Evolutionary conservation across 2,113 vertebrate genomes (phyloP), one percentile per base, ranked within the genome.

Genomic region (Antechinus flavipes): DNA sequence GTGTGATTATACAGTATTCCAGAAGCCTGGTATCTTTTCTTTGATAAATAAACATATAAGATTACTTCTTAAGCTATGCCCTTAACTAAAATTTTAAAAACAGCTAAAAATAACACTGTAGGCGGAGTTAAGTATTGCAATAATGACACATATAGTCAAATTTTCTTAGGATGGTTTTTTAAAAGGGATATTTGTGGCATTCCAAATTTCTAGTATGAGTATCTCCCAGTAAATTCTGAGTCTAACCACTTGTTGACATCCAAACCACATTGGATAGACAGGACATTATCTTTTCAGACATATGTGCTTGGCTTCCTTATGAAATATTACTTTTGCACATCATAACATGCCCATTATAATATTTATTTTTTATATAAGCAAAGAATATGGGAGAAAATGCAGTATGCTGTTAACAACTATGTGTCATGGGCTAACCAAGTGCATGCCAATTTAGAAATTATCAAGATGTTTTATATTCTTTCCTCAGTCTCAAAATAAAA

Each of bases 181-280:
- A 46, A 55, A 1, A 91, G 61, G 90, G 16, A 89, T 24, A 95
- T 16, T 96, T 95, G 6, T 94, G 46, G 19, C 26, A 54, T 5
- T 50, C 1, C 19, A 9, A 11, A 27, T 95, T 96, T 95, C 50
- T 94, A 84, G 52, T 24, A 50, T 92, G 47, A 95, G 16, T 55
- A 23, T 22, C 8, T 92, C 30, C 50, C 22, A 90, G 30, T 35
- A 96, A 94, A 61, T 61, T 26, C 30, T 92, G 3, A 14, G 89
- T 46, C 89, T 92, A 93, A 46, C 11, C 30, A 90, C 23, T 46
- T 95, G 58, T 54, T 96, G 91, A 94, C 94, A 96, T 30, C 6
- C 84, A 94, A 94, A 91, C 52, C 47, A 76, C 91, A 92, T 22
- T 90, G 7, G 91, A 52, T 0, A n/a, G 90, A 52, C 47, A 47